Base-by-base conservation (phyloP, 2,113 vertebrate species). In the Nansenia antarctica region DNA sequence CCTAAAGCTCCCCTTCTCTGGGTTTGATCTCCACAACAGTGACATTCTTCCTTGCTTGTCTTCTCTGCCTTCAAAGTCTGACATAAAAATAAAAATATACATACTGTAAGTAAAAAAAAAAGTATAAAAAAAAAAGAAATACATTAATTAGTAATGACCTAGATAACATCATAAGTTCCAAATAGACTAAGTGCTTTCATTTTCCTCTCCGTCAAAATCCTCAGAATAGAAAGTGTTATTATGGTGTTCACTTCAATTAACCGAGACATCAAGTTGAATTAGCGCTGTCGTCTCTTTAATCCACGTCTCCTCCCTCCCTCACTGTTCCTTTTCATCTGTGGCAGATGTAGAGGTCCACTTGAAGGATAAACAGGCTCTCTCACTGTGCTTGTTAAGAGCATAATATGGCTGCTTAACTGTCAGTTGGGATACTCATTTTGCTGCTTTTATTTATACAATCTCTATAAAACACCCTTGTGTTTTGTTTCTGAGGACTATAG, bases 271-370 rank as follows among this genome's bases (percentile, higher is more conserved):
- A 27, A 57, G 39, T 73, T 72, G 63, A 74, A 80, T 82, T 69
- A 79, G 60, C 35, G 39, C 62, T 55, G 68, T 78, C 66, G 47
- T 71, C 55, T 73, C 60, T 75, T 81, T 24, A 0, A 45, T 70
- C 20, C 53, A 7, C 29, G 34, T 70, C 55, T 31, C 52, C 18
- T 47, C 15, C 57, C 24, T 75, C 67, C 62, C 49, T 83, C 61
- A 53, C 53, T 42, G 34, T 47, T 20, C 8, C 29, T 34, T 82
- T 83, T 83, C 76, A 83, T 82, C 82, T 49, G 63, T 67, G 85
- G 73, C 87, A 88, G 82, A 87, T 82, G 83, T 74, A 81, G 70
- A 82, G 78, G 81, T 87, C 80, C 80, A 83, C 77, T 85, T 80
- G 75, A 35, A 18, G 74, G 81, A 81, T 82, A 80, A 83, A 78